These are phyloP conservation scores for Cactoblastis cactorum DNA, from an alignment of 2,888 invertebrate species.

Conservation along the genomic window DNA sequence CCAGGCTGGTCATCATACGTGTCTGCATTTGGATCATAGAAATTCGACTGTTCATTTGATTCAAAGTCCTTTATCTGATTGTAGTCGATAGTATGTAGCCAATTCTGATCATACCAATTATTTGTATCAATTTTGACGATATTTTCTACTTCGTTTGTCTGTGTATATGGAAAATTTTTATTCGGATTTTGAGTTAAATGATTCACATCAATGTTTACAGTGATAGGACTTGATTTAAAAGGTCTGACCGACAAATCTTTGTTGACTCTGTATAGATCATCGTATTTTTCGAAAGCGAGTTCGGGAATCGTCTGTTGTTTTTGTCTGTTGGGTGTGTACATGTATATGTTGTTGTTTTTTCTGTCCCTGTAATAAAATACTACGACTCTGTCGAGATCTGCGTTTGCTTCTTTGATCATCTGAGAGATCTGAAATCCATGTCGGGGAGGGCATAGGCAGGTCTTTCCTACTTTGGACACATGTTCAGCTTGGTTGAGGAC, in stretches of 20 bases:
- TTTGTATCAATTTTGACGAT: neutral
- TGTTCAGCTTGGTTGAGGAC: neutral
- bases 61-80: no score
- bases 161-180: neutral
- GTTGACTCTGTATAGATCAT: slow-evolving; percentile 24
- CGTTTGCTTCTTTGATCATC: slow-evolving; percentile 22
- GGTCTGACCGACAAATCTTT: slow-evolving; percentile 22
- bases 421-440: slow-evolving; percentile 18
- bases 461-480: slow-evolving; percentile 22
- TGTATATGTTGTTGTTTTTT: slow-evolving; percentile 27
- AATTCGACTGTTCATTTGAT: no score
- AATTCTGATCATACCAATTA: no score
- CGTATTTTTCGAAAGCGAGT: slow-evolving; percentile 33
- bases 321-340: slow-evolving; percentile 41
- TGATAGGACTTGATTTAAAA: slow-evolving; percentile 14
- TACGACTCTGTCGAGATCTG: slow-evolving; percentile 43
- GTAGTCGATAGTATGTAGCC: no score
- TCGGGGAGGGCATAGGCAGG: neutral
- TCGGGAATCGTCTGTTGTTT: slow-evolving; percentile 52
- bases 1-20: no score
- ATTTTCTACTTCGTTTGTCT: neutral
- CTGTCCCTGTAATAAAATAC: slow-evolving; percentile 44
- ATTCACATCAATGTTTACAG: neutral
- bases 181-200: neutral
- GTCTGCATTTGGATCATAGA: no score